phyloP scores from a whole-genome alignment of 2,113 vertebrate genomes.

The mouse (Mus musculus) region GRCm39 chr1:76025501-76026000 shows the following conservation, averaged over 20 bases:
- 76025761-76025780: slow-evolving; percentile 27
- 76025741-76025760: slow-evolving; percentile 64
- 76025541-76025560: slow-evolving; percentile 16
- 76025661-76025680: neutral
- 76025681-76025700: neutral
- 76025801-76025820: neutral
- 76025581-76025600: slow-evolving; percentile 53
- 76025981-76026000: slow-evolving; percentile 40
- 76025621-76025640: neutral
- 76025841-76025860: slow-evolving; percentile 51
- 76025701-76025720: neutral
- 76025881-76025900: slow-evolving; percentile 69
- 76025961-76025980: neutral
- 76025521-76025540: neutral
- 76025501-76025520: neutral
- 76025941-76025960: neutral
- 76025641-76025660: neutral
- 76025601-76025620: neutral
- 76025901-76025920: slow-evolving; percentile 64
- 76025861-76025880: slow-evolving; percentile 35
- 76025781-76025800: neutral
- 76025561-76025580: slow-evolving; percentile 31
- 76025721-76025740: slow-evolving; percentile 40
- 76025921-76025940: slow-evolving; percentile 59
- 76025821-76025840: neutral